Evolutionary conservation across 2,797 vertebrate genomes (phyloP), one percentile per base, ranked within the genome.

Genomic region (Hyperoplus lanceolatus): DNA sequence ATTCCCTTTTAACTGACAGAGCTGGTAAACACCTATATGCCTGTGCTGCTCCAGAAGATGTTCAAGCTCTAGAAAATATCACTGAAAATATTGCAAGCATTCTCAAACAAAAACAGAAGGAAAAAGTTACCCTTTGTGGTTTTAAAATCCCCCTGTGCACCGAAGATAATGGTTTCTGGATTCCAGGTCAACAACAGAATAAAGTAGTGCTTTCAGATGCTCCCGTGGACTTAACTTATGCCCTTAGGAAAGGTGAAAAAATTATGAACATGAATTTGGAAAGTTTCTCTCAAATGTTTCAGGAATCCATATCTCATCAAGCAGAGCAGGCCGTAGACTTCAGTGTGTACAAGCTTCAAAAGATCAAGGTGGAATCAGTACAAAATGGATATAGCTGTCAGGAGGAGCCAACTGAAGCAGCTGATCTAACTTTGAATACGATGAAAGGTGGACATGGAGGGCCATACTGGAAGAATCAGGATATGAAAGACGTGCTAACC

Each of bases 1-100:
- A 98, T 91, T 98, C 97, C 0, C 89, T 99, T 62, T 93, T 99
- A 67, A 99, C 98, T 39, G 98, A 99, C 90, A 95, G 95, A 87
- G 92, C 95, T 80, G 98, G 97, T 6, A 94, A 95, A 70, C 97
- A 98, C 80, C 95, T 97, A 1, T 99, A 99, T 36, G 93, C 97
- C 13, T 98, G 96, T 88, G 94, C 95, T 81, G 94, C 96, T 9
- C 95, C 95, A 56, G 89, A 92, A 6, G 94, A 96, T n/a, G 90
- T 90, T 70, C 94, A 95, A 88, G 82, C 92, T 85, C 92, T 94
- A 65, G 87, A 92, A 85, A 95, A 94, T 78, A 95, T 95, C 43
- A 90, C 92, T 64, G 94, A 93, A 91, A 93, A 95, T 75, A 90
- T 96, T 73, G 93, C 93, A 71, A 91, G 80, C 60, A 75, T 95